phyloP scores from a whole-genome alignment of 2,888 invertebrate species.

The Drosophila setosimentum region DNA sequence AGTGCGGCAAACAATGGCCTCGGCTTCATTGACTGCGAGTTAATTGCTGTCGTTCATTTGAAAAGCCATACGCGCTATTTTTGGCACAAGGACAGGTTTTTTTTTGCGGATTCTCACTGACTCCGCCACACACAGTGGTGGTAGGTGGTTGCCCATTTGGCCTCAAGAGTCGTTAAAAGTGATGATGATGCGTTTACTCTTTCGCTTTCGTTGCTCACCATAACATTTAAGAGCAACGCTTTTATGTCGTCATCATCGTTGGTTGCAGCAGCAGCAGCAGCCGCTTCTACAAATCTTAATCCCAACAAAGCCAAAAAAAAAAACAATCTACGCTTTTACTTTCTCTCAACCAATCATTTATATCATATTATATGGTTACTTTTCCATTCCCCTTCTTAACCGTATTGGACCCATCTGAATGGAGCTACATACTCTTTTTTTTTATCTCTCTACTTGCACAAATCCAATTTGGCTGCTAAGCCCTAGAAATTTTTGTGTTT shows the following conservation, averaged over 20 bases:
- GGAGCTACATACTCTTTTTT: slow-evolving; percentile 30
- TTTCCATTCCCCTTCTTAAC: slow-evolving; percentile 8
- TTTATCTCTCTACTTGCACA: slow-evolving; percentile 41
- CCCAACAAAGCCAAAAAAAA: slow-evolving; percentile 18
- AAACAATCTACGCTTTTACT: slow-evolving; percentile 60
- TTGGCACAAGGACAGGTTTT: slow-evolving; percentile 32
- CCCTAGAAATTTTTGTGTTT: slow-evolving; percentile 63
- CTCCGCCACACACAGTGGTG: background rate
- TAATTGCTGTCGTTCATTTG: slow-evolving; percentile 81
- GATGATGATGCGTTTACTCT: slow-evolving; percentile 75
- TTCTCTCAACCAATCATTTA: slow-evolving; percentile 51
- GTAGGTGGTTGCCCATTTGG: slow-evolving; percentile 11
- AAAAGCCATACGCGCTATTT: slow-evolving; percentile 73
- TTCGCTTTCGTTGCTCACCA: slow-evolving; percentile 56
- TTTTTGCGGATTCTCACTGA: background rate
- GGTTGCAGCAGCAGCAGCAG: slow-evolving; percentile 27
- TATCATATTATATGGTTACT: slow-evolving; percentile 68
- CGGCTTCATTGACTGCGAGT: slow-evolving; percentile 74
- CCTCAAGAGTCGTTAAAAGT: slow-evolving; percentile 67
- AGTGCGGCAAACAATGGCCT: slow-evolving; percentile 66
- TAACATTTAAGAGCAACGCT: slow-evolving; percentile 54
- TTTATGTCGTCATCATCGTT: slow-evolving; percentile 55
- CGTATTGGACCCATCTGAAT: slow-evolving; percentile 23
- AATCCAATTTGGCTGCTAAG: slow-evolving; percentile 82
- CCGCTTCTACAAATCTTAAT: slow-evolving; percentile 51